phyloP scores from a whole-genome alignment of 2,113 vertebrate species.

The Trematocara marginatum region DNA sequence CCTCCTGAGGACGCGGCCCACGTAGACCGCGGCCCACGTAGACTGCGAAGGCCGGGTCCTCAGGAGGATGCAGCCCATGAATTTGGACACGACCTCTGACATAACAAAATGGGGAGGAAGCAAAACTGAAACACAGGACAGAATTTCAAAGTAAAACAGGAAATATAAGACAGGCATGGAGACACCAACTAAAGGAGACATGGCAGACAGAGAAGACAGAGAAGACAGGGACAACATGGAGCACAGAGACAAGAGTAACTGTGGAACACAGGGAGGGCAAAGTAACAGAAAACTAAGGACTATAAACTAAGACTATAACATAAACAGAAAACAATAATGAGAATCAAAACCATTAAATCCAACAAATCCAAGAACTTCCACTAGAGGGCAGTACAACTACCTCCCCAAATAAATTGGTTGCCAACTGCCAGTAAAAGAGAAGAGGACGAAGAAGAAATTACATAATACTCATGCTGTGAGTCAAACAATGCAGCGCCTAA shows the following conservation, averaged over 20 bases:
- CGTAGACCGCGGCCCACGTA: too few relatives aligned
- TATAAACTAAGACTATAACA: background rate
- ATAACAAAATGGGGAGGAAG: too few relatives aligned
- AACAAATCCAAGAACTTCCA: background rate
- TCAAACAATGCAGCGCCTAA: background rate
- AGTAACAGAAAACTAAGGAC: background rate
- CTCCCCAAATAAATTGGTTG: background rate
- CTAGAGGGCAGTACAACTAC: background rate
- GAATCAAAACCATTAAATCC: background rate
- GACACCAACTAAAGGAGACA: background rate
- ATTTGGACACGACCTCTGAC: too few relatives aligned
- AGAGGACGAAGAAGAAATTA: background rate
- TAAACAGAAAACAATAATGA: background rate
- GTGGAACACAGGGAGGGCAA: background rate
- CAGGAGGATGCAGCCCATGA: too few relatives aligned
- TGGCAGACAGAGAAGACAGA: background rate
- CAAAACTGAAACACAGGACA: too few relatives aligned
- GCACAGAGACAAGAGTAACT: background rate
- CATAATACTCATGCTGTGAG: background rate
- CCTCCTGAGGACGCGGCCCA: too few relatives aligned
- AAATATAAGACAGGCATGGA: background rate
- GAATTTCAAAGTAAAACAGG: too few relatives aligned
- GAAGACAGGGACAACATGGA: background rate
- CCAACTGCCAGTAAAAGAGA: background rate
- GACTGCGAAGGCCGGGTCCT: too few relatives aligned